Percentiles rank a stretch among this genome's conserved stretches.
These are phyloP conservation scores for Cybosia mesomella DNA, from an alignment of 2,888 invertebrate species.

Conservation along the genomic window DNA sequence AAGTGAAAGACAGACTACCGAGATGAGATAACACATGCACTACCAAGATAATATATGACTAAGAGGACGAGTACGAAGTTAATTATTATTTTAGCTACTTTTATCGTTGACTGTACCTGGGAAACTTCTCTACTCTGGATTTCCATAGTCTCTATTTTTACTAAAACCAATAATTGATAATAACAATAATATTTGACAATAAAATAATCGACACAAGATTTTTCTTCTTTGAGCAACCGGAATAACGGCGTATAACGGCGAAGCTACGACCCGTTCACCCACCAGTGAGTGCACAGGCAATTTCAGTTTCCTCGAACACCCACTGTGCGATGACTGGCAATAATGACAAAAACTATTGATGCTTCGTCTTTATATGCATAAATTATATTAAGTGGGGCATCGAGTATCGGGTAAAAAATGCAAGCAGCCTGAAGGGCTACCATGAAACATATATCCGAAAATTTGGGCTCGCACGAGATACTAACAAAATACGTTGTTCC, in stretches of 20 bases:
- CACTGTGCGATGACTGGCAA: constrained; percentile 1
- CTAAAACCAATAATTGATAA: no score
- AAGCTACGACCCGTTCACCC: neutral
- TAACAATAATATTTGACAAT: no score
- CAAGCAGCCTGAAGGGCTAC: neutral
- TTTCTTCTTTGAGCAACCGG: neutral
- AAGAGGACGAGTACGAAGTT: no score
- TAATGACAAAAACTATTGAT: neutral
- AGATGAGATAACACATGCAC: no score
- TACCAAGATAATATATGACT: no score
- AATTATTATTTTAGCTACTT: no score
- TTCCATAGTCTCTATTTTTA: neutral
- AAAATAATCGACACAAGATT: neutral
- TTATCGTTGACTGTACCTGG: no score
- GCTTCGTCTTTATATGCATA: neutral
- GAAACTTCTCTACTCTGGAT: neutral
- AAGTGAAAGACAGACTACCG: no score
- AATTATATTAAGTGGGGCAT: neutral
- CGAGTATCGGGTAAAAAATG: neutral
- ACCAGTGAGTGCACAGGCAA: neutral
- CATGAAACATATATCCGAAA: neutral
- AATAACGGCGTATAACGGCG: no score
- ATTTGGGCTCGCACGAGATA: neutral
- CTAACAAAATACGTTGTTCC: neutral
- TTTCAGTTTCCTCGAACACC: neutral